phyloP scores from a whole-genome alignment of 2,888 invertebrate species.

The Strigamia crassipes region DNA sequence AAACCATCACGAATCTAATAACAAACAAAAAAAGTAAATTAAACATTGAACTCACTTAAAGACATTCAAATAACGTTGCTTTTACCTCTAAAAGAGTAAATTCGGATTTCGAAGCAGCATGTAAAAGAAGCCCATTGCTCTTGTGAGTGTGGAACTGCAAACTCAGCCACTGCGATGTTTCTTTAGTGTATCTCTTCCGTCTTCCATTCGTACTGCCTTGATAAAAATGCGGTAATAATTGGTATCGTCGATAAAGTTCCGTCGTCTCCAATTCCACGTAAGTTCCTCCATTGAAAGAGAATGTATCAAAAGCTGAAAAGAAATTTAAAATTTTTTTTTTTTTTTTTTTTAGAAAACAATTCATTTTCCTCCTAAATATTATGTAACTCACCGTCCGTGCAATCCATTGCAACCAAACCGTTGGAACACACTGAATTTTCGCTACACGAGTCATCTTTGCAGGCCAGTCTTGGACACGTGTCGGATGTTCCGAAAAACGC shows the following conservation, averaged over 20 bases:
- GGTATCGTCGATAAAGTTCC: slow-evolving; percentile 84
- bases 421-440: slow-evolving; percentile 63
- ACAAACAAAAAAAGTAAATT: slow-evolving; percentile 50
- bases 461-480: slow-evolving; percentile 73
- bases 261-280: slow-evolving; percentile 75
- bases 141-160: slow-evolving; percentile 80
- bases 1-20: slow-evolving; percentile 70
- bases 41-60: not conserved
- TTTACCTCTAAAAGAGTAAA: slow-evolving; percentile 77
- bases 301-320: slow-evolving; percentile 71
- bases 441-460: slow-evolving; percentile 63
- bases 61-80: slow-evolving; percentile 20
- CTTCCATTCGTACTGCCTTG: slow-evolving; percentile 67
- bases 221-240: slow-evolving; percentile 79
- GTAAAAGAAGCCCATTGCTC: slow-evolving; percentile 79
- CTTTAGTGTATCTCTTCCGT: slow-evolving; percentile 64
- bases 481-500: slow-evolving; percentile 73
- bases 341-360: not conserved
- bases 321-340: slow-evolving; percentile 38
- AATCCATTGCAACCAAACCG: slow-evolving; percentile 75
- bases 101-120: slow-evolving; percentile 83
- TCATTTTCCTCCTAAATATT: not conserved
- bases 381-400: slow-evolving; percentile 63
- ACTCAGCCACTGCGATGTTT: slow-evolving; percentile 72
- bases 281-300: slow-evolving; percentile 77